phyloP scores from a whole-genome alignment of 2,888 invertebrate species.

The Polyploca ridens region DNA sequence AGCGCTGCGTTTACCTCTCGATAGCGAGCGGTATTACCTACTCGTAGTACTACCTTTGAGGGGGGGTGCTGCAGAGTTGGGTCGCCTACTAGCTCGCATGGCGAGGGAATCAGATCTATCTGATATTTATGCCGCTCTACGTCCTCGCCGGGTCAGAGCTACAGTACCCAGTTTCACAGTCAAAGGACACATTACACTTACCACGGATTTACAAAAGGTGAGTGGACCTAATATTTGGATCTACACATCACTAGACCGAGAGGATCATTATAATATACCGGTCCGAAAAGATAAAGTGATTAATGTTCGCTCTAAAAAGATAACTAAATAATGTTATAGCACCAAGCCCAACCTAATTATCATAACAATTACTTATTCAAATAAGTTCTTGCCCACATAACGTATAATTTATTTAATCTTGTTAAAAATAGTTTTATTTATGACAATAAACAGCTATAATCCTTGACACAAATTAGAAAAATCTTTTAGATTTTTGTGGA shows the following conservation, averaged over 20 bases:
- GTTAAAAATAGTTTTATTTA: background rate
- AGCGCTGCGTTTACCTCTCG: conserved; percentile 90
- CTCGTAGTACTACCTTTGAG: conserved; percentile 89
- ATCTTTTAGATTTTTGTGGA: background rate
- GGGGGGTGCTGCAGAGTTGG: conserved; percentile 85
- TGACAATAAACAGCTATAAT: background rate
- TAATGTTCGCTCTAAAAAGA: conserved; percentile 19
- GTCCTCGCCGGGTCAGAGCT: conserved; percentile 89
- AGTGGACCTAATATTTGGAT: conserved; percentile 34
- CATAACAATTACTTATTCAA: conserved; percentile 7
- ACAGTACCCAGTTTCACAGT: conserved; percentile 92
- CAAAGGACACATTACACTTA: conserved; percentile 91
- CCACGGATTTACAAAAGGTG: conserved; percentile 93
- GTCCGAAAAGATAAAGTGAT: too few relatives aligned
- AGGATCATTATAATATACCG: background rate
- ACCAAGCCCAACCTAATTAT: conserved; percentile 17
- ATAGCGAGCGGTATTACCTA: conserved; percentile 91
- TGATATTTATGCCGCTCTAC: conserved; percentile 87
- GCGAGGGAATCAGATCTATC: conserved; percentile 86
- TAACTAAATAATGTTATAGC: conserved; percentile 21
- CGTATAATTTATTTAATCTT: background rate
- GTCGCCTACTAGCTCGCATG: conserved; percentile 86
- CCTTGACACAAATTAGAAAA: conserved; percentile 6
- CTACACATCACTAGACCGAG: background rate
- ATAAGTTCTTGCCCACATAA: background rate